Base-by-base conservation (phyloP, 1,140 invertebrate genomes). In the Brachionus rubens region DNA sequence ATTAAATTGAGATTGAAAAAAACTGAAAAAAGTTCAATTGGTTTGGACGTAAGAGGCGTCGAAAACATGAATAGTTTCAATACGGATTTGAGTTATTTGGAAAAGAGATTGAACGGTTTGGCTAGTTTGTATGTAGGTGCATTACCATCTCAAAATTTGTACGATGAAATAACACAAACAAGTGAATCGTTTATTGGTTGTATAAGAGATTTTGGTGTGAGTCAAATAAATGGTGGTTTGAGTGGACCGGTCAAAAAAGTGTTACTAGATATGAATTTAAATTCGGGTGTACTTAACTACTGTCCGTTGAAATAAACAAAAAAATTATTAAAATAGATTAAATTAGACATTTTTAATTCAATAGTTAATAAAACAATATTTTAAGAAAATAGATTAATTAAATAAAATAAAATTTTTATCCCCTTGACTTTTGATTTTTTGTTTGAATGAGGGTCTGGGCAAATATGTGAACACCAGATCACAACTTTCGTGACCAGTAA, bases 231-330 rank as follows among this genome's bases (percentile, higher is more conserved):
- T 40, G 19, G 40, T 54, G 30, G 21, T 14, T n/a, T 16, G 24
- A 21, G 14, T 4, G 26, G 16, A 30, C n/a, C n/a, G 28, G 46
- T 26, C 4, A 50, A 50, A 19, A 54, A 72, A 30, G 46, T 72
- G 1, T 72, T 72, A 30, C 36, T 72, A 9, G 68, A 72, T 24
- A 36, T 72, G 68, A 72, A 48, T 19, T 46, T 72, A 19, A 24
- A 72, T 7, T 36, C 46, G 33, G 68, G 46, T 72, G 43, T 72
- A 16, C 26, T 72, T 9, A 72, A 5, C 12, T 72, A 72, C 41
- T 72, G 68, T 50, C 68, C 68, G 1, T 54, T 72, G 21, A 72
- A 72, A 50, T 72, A 72, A 33, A 72, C 24, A 41, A n/a, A n/a
- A n/a, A n/a, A n/a, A n/a, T n/a, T n/a, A n/a, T n/a, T n/a, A n/a